Evolutionary conservation across 1,140 invertebrate species (phyloP).

Genomic region (Papilio glaucus): DNA sequence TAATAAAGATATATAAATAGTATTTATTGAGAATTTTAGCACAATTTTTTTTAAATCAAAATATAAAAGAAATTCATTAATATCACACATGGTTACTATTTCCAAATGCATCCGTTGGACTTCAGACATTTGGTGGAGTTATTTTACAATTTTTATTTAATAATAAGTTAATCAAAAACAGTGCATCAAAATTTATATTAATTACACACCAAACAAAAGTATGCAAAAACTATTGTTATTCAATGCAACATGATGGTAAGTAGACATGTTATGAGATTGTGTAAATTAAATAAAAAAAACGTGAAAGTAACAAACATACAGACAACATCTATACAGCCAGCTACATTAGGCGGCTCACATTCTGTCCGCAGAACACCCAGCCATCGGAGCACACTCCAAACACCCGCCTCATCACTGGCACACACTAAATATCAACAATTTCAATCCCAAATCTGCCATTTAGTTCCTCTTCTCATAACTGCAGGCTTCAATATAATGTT

Average conservation of each 20-base stretch:
- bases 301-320: conserved; percentile 65
- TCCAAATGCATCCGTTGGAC: too few relatives aligned
- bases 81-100: too few relatives aligned
- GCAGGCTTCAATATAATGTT: background rate
- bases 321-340: conserved; percentile 71
- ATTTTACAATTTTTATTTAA: background rate
- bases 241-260: conserved; percentile 7
- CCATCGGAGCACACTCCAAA: conserved; percentile 76
- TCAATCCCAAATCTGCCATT: conserved; percentile 50
- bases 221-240: conserved; percentile 13
- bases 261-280: conserved; percentile 27
- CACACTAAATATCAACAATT: conserved; percentile 50
- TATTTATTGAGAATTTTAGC: too few relatives aligned
- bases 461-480: conserved; percentile 29
- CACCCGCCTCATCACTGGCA: conserved; percentile 66
- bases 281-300: conserved; percentile 52
- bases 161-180: conserved; percentile 1
- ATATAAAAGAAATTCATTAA: too few relatives aligned
- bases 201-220: background rate
- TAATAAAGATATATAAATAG: too few relatives aligned
- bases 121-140: too few relatives aligned
- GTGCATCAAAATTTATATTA: background rate
- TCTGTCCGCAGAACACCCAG: conserved; percentile 78
- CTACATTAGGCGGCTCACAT: conserved; percentile 75
- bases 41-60: too few relatives aligned